Evolutionary conservation across 37 sponge, comb jelly and placozoan species (phyloP).

Genomic region (Aplysina aerophoba): DNA sequence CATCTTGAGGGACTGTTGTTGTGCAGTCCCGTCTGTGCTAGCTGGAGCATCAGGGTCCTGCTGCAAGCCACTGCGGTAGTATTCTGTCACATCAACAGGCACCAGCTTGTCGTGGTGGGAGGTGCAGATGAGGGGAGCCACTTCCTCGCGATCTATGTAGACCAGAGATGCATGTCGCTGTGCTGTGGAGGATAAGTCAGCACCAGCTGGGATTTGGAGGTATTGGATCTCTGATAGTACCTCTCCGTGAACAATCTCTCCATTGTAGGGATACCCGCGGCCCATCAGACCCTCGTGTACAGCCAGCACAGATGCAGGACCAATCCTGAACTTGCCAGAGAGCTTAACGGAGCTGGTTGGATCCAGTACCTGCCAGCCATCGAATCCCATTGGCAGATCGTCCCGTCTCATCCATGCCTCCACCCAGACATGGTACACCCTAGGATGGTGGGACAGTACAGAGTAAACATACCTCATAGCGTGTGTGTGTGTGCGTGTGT

Average conservation of each 20-base stretch:
- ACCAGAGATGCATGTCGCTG: constrained; percentile 10
- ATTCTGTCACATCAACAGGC: constrained; percentile 18
- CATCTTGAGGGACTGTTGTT: not conserved
- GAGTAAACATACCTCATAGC: no score
- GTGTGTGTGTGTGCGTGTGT: no score
- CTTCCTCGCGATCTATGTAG: not conserved
- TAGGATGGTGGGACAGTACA: not conserved
- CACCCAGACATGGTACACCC: constrained; percentile 87
- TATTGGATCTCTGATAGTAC: constrained; percentile 51
- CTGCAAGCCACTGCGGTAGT: not conserved
- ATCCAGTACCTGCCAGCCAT: constrained; percentile 79
- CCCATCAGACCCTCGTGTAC: not conserved
- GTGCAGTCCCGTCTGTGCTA: not conserved
- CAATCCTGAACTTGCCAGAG: constrained; percentile 52
- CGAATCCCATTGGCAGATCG: constrained; percentile 63
- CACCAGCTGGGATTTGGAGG: constrained; percentile 37
- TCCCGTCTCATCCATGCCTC: constrained; percentile 81
- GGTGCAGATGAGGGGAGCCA: not conserved
- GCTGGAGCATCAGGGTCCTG: not conserved
- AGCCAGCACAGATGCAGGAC: constrained; percentile 49
- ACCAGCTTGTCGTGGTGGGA: not conserved
- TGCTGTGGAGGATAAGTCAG: not conserved
- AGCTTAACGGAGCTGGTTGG: constrained; percentile 51
- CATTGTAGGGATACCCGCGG: constrained; percentile 28
- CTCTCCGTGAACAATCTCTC: constrained; percentile 37